These are phyloP conservation scores for Aphelocoma californica DNA, from an alignment of 2,797 vertebrate species.

Conservation along the genomic window DNA sequence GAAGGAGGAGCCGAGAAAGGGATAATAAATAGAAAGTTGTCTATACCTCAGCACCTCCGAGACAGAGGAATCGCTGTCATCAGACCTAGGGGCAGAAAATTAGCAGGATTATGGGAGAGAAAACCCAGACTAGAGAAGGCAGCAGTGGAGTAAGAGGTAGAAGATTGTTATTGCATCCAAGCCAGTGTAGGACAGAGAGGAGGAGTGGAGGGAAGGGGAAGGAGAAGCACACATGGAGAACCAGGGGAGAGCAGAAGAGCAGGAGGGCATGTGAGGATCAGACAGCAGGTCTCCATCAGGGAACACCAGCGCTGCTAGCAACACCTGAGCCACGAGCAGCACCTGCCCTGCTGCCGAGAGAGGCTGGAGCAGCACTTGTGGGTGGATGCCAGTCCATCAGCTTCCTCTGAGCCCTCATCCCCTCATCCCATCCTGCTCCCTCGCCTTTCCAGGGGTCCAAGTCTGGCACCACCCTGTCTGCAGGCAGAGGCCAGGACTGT, in stretches of 20 bases:
- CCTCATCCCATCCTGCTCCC: neutral
- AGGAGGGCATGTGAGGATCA: neutral
- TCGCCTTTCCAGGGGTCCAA: neutral
- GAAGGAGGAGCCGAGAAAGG: slow-evolving; percentile 16
- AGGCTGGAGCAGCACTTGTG: neutral
- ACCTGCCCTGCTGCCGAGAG: neutral
- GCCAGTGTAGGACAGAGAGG: slow-evolving; percentile 7
- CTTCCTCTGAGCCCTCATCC: neutral
- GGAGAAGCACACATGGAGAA: slow-evolving; percentile 24
- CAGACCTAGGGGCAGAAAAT: slow-evolving; percentile 98
- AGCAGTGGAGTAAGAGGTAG: slow-evolving; percentile 51
- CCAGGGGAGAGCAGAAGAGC: neutral
- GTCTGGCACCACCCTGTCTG: neutral
- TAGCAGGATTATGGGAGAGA: slow-evolving; percentile 86
- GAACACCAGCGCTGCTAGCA: neutral
- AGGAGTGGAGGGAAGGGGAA: neutral
- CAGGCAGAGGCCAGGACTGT: neutral
- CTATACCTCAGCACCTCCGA: slow-evolving; percentile 99
- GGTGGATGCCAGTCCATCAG: neutral
- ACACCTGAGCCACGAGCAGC: neutral
- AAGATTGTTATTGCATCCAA: slow-evolving; percentile 73
- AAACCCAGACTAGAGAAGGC: slow-evolving; percentile 63
- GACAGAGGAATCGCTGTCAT: slow-evolving; percentile 99
- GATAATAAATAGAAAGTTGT: slow-evolving; percentile 80
- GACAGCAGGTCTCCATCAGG: slow-evolving; percentile 30